phyloP scores from a whole-genome alignment of 2,888 invertebrate genomes.

The Sisyra terminalis region DNA sequence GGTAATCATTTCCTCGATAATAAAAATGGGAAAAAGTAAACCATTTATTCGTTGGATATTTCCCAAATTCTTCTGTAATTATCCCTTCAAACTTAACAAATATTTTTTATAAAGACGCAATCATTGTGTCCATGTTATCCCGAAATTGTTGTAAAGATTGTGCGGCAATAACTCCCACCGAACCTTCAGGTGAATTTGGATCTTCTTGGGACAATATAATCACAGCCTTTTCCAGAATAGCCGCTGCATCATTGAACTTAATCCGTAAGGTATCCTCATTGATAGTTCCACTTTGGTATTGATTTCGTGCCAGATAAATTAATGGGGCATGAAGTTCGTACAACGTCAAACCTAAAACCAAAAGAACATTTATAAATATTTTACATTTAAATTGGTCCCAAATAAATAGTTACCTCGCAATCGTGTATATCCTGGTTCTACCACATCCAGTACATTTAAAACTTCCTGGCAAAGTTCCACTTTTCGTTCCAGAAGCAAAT shows the following conservation, averaged over 20 bases:
- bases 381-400: not conserved
- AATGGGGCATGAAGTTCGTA: slow-evolving; percentile 71
- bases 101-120: slow-evolving; percentile 9
- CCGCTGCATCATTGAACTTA: slow-evolving; percentile 44
- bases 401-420: slow-evolving; percentile 41
- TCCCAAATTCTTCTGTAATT: not conserved
- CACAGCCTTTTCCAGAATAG: slow-evolving; percentile 43
- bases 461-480: slow-evolving; percentile 53
- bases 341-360: slow-evolving; percentile 44
- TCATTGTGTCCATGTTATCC: slow-evolving; percentile 20
- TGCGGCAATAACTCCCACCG: slow-evolving; percentile 39
- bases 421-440: slow-evolving; percentile 63
- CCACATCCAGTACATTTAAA: slow-evolving; percentile 47
- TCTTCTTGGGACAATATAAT: slow-evolving; percentile 52
- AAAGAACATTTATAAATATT: not conserved
- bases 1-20: not conserved
- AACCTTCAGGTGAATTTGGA: slow-evolving; percentile 43
- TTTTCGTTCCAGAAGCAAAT: slow-evolving; percentile 57
- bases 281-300: slow-evolving; percentile 40
- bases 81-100: not conserved
- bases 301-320: slow-evolving; percentile 49
- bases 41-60: not conserved
- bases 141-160: slow-evolving; percentile 27
- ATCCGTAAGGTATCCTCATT: slow-evolving; percentile 40
- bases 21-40: not conserved